A percentile compares a stretch with the other conserved stretches of the same genome.
phyloP scores from a whole-genome alignment of 2,888 invertebrate species.

The Caenorhabditis japonica region DNA sequence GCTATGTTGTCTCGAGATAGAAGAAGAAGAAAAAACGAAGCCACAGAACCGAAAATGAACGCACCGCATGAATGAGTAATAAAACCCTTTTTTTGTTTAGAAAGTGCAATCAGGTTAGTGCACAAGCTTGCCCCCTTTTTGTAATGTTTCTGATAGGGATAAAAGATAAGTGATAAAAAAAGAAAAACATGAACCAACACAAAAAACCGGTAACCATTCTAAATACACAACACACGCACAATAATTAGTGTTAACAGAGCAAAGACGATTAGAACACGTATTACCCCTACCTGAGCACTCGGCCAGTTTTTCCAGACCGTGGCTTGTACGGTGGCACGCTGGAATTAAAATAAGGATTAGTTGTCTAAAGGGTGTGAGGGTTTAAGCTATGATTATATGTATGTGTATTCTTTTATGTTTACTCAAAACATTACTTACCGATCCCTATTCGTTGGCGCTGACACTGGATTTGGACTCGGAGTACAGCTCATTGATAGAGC shows the following conservation, averaged over 20 bases:
- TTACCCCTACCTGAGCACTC: constrained; percentile 55
- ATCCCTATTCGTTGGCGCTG: constrained; percentile 20
- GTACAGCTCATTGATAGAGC: constrained; percentile 61
- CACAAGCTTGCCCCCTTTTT: no score
- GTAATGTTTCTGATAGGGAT: no score
- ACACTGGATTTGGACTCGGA: constrained; percentile 49
- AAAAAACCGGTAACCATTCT: background rate
- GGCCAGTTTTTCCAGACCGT: constrained; percentile 54
- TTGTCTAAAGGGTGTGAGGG: constrained; percentile 23
- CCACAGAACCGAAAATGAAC: no score
- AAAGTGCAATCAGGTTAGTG: no score
- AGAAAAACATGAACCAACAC: no score
- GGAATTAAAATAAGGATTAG: constrained; percentile 41
- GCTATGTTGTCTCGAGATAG: no score
- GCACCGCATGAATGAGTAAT: no score
- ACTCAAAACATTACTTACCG: constrained; percentile 15
- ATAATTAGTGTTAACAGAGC: constrained; percentile 10
- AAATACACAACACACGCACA: constrained; percentile 7
- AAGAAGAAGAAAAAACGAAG: no score
- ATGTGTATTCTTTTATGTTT: background rate
- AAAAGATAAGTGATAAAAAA: no score
- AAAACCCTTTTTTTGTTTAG: no score
- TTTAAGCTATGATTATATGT: constrained; percentile 22
- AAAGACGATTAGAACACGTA: constrained; percentile 22
- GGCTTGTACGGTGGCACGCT: constrained; percentile 61